Conservation (phyloP, 1,140 invertebrate species). For the Reticulitermes speratus region DNA sequence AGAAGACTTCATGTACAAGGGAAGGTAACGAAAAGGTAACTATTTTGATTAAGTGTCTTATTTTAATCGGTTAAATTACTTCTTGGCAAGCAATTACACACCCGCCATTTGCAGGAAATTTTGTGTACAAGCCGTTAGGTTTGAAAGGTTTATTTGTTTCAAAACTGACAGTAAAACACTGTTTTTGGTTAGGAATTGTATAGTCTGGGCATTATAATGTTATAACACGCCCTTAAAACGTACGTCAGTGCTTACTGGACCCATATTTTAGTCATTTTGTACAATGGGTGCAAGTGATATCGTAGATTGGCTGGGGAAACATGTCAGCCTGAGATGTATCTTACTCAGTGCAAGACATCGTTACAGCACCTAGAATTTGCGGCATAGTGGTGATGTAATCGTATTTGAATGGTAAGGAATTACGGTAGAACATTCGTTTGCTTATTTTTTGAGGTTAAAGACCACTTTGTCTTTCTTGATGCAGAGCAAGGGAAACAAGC, state of each 20-base stretch:
- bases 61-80: not conserved
- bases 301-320: not conserved
- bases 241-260: not conserved
- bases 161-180: conserved; percentile 19
- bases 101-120: conserved; percentile 35
- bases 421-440: not conserved
- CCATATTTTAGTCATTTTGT: not conserved
- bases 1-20: not conserved
- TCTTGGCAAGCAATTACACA: conserved; percentile 21
- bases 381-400: no score
- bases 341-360: not conserved
- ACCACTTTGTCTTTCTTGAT: not conserved
- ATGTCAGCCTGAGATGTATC: not conserved
- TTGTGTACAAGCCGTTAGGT: conserved; percentile 20
- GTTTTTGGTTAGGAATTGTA: not conserved
- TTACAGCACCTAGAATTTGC: no score
- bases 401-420: not conserved
- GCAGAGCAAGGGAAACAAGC: not conserved
- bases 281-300: not conserved
- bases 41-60: not conserved
- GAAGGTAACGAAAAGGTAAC: not conserved
- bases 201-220: not conserved
- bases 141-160: conserved; percentile 23
- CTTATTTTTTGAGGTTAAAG: not conserved
- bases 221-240: not conserved